These are phyloP conservation scores for Amphipyra berbera DNA, from an alignment of 2,888 invertebrate species.

Conservation along the genomic window DNA sequence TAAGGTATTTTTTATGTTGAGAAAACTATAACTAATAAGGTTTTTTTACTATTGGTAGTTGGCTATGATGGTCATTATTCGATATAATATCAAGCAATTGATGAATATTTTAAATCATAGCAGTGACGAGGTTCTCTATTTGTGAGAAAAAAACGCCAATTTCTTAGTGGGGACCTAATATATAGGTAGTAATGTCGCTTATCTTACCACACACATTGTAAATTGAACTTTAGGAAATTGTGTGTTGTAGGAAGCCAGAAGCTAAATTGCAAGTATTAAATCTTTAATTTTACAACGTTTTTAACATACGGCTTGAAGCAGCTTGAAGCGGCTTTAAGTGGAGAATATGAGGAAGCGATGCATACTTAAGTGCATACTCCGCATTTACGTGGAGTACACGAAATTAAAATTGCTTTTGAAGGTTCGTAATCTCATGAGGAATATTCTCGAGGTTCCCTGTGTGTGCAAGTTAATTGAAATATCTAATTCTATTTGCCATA, in stretches of 20 bases:
- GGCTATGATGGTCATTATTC: too few species aligned
- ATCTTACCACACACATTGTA: slow-evolving; percentile 21
- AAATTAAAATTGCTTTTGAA: slow-evolving; percentile 30
- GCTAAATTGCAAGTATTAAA: slow-evolving; percentile 7
- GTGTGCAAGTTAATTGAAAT: neutral
- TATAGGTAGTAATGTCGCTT: slow-evolving; percentile 20
- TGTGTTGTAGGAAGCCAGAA: neutral
- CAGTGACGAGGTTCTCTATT: too few species aligned
- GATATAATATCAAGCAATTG: too few species aligned
- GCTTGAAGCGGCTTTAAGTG: slow-evolving; percentile 9
- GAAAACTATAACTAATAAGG: too few species aligned
- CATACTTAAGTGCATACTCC: slow-evolving; percentile 32
- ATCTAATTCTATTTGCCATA: too few species aligned
- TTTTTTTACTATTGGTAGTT: too few species aligned
- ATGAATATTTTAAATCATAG: too few species aligned
- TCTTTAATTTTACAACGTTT: slow-evolving; percentile 7
- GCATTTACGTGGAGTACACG: slow-evolving; percentile 12
- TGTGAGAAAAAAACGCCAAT: too few species aligned
- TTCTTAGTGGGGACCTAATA: too few species aligned
- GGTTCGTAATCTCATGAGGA: slow-evolving; percentile 13
- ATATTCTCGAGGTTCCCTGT: neutral
- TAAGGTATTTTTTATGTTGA: too few species aligned
- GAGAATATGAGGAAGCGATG: slow-evolving; percentile 22
- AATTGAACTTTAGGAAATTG: slow-evolving; percentile 15
- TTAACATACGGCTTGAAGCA: slow-evolving; percentile 2